Conservation (phyloP, 2,797 vertebrate genomes). For the Lepus oiostolus region DNA sequence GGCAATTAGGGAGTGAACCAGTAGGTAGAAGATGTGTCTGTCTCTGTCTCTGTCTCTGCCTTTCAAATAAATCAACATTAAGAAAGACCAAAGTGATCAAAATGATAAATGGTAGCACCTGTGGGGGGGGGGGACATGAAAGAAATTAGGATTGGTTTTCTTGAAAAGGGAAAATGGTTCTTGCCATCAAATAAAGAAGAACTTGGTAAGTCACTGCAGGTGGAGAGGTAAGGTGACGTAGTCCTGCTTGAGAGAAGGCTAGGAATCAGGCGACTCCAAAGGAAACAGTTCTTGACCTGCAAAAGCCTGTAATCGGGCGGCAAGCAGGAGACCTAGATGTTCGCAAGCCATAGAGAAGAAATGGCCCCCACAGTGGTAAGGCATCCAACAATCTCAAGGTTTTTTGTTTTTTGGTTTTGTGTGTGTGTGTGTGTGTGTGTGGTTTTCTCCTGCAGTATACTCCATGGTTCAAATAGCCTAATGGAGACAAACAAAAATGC, state of each 20-base stretch:
- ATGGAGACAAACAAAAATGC: conserved; percentile 46
- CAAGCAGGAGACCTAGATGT: not conserved
- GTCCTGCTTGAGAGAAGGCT: not conserved
- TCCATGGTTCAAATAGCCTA: not conserved
- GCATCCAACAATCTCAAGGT: not conserved
- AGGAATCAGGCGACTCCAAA: not conserved
- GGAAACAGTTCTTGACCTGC: not conserved
- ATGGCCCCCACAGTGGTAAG: not conserved
- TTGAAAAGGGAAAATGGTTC: conserved; percentile 49
- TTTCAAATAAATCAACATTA: too few species aligned
- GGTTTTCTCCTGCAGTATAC: not conserved
- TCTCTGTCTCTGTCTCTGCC: too few species aligned
- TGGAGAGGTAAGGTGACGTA: not conserved
- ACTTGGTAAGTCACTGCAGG: not conserved
- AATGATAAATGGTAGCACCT: not conserved
- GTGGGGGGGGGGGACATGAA: not conserved
- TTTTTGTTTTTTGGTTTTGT: too few species aligned
- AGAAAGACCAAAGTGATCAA: not conserved
- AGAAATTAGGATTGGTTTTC: not conserved
- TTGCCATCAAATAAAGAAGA: not conserved
- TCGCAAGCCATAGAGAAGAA: not conserved
- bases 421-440: too few species aligned
- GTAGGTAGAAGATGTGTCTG: too few species aligned
- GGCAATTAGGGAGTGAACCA: too few species aligned
- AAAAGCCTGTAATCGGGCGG: not conserved